Percentiles rank a stretch among this genome's conserved stretches.
These are phyloP conservation scores for Cordilura impudica DNA, from an alignment of 2,888 invertebrate genomes.

Conservation along the genomic window DNA sequence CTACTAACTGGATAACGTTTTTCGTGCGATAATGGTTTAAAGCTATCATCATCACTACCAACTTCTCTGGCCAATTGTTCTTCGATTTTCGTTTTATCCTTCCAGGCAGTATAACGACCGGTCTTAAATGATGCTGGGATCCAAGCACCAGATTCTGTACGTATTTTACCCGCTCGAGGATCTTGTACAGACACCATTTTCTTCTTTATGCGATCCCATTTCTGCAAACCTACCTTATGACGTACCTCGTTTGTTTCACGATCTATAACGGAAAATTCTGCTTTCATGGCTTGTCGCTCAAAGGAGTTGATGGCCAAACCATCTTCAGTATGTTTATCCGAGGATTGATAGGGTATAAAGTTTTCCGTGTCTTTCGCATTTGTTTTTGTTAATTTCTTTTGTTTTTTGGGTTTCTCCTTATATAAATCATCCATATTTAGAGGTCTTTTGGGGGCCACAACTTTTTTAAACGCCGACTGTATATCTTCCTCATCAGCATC, in stretches of 20 bases:
- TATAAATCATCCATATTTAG: constrained; percentile 80
- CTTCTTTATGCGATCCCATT: constrained; percentile 97
- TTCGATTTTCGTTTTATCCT: constrained; percentile 82
- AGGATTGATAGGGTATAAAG: constrained; percentile 91
- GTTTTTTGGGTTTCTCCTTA: constrained; percentile 79
- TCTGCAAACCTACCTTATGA: constrained; percentile 82
- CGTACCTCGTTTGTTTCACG: constrained; percentile 86
- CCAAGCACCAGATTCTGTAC: constrained; percentile 96
- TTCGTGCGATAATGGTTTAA: constrained; percentile 70
- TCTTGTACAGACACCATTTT: constrained; percentile 87
- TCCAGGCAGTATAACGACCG: constrained; percentile 92
- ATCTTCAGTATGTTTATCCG: constrained; percentile 89
- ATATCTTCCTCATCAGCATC: constrained; percentile 80
- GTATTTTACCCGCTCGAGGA: constrained; percentile 86
- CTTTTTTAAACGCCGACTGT: constrained; percentile 80
- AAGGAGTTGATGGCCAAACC: constrained; percentile 87
- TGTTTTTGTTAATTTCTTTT: constrained; percentile 77
- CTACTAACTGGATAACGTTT: constrained; percentile 81
- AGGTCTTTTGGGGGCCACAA: constrained; percentile 79
- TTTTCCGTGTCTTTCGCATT: constrained; percentile 85
- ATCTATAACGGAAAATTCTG: constrained; percentile 88
- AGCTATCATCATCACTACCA: constrained; percentile 70
- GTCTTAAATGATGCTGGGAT: constrained; percentile 97
- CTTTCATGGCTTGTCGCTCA: constrained; percentile 86
- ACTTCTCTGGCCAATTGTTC: constrained; percentile 75